These are phyloP conservation scores for Phalangium opilio DNA, from an alignment of 2,888 invertebrate genomes.

Conservation along the genomic window DNA sequence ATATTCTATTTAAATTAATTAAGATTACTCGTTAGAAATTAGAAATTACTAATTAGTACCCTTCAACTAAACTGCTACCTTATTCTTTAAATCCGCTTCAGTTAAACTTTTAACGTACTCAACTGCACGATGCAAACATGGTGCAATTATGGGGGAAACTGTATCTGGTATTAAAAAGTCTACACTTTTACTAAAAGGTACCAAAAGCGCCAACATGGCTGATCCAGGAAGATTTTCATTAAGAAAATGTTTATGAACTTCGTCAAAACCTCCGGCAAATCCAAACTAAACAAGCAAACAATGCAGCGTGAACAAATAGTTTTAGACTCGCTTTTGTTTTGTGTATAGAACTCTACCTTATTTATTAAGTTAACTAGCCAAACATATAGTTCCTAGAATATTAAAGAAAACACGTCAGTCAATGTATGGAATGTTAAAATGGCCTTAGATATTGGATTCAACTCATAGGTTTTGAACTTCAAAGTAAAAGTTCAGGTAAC, in stretches of 20 bases:
- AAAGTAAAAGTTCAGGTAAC: too few relatives aligned
- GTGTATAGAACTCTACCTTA: constrained; percentile 25
- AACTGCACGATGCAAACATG: constrained; percentile 32
- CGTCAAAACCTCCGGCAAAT: constrained; percentile 31
- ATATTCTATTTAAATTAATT: constrained; percentile 26
- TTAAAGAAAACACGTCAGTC: background rate
- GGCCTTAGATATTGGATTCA: too few relatives aligned
- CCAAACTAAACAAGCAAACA: constrained; percentile 28
- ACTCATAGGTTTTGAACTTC: too few relatives aligned
- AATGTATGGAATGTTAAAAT: too few relatives aligned
- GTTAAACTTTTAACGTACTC: constrained; percentile 30
- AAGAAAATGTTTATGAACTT: constrained; percentile 28
- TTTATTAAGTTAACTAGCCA: constrained; percentile 36
- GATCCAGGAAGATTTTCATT: constrained; percentile 29
- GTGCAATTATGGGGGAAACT: constrained; percentile 29
- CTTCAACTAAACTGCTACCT: constrained; percentile 25
- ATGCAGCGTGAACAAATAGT: background rate
- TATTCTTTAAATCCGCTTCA: constrained; percentile 34
- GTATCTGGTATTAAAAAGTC: constrained; percentile 29
- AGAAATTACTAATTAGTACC: background rate
- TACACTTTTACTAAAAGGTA: constrained; percentile 33
- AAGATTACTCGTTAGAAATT: background rate
- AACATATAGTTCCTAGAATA: constrained; percentile 30
- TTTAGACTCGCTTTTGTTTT: background rate
- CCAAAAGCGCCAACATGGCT: constrained; percentile 32